Percentiles rank a stretch among this genome's conserved stretches.
These are phyloP conservation scores for Tringa solitaria DNA, from an alignment of 2,113 vertebrate species.

Conservation along the genomic window DNA sequence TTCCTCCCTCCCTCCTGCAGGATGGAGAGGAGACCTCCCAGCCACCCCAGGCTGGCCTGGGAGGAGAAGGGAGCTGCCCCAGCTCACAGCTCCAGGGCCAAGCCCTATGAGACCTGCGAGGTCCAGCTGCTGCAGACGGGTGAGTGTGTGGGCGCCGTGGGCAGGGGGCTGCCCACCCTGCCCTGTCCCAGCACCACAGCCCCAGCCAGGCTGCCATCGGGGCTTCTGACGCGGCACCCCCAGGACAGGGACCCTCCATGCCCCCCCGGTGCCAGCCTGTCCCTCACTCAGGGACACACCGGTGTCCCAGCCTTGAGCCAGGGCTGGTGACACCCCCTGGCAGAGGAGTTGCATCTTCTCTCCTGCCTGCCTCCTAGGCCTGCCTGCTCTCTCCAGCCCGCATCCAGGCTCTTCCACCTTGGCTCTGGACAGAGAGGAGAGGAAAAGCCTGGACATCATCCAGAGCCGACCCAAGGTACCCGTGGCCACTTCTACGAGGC, in stretches of 20 bases:
- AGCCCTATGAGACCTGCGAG: accelerated
- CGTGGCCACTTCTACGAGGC: accelerated
- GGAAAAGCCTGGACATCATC: neutral
- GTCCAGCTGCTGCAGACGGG: accelerated
- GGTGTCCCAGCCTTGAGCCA: neutral
- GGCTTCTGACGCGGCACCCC: neutral
- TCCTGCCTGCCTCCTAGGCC: neutral
- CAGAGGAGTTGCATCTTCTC: neutral
- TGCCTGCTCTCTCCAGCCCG: neutral
- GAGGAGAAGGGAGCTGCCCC: neutral
- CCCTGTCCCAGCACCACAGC: neutral
- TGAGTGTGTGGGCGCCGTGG: neutral
- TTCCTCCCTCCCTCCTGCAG: neutral
- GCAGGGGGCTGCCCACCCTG: neutral
- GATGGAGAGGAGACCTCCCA: neutral
- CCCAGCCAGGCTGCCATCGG: neutral
- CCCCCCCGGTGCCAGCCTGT: accelerated
- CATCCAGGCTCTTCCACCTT: accelerated
- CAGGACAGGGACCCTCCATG: neutral
- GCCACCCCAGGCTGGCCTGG: neutral
- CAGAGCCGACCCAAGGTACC: neutral
- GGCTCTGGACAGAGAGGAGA: neutral
- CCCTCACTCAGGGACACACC: neutral
- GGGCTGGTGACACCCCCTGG: neutral
- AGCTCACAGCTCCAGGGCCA: accelerated